These are phyloP conservation scores for Oenanthe melanoleuca DNA, from an alignment of 2,113 vertebrate species.

Conservation along the genomic window DNA sequence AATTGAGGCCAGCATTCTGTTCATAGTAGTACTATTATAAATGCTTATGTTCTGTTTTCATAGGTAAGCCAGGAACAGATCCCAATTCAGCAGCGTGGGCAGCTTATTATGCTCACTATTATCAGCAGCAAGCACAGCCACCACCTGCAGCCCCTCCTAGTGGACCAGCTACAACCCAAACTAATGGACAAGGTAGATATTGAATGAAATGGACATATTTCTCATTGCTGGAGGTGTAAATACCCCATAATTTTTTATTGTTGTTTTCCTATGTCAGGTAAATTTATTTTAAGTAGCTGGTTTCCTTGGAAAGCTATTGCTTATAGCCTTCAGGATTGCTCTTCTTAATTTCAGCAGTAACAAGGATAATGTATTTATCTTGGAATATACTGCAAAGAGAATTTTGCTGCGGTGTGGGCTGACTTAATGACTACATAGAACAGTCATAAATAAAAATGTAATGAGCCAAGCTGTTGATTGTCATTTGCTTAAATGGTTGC, in stretches of 20 bases:
- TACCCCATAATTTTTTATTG: neutral
- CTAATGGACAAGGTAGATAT: slow-evolving; percentile 93
- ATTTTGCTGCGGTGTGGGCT: neutral
- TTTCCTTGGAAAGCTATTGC: neutral
- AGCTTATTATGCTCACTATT: slow-evolving; percentile 97
- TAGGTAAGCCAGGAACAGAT: slow-evolving; percentile 95
- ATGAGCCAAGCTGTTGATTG: neutral
- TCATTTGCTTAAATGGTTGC: neutral
- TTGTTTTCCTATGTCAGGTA: neutral
- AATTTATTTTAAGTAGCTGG: neutral
- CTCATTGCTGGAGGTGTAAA: neutral
- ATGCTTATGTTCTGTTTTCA: neutral
- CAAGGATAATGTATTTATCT: neutral
- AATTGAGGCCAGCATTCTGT: neutral
- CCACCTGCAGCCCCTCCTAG: slow-evolving; percentile 90
- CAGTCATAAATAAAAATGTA: neutral
- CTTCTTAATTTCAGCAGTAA: neutral
- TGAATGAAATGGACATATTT: neutral
- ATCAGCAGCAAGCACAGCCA: slow-evolving; percentile 93
- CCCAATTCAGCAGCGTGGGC: slow-evolving; percentile 99
- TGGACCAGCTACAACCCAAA: slow-evolving; percentile 88
- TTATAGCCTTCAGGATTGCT: neutral
- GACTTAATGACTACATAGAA: neutral
- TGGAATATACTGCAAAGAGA: neutral
- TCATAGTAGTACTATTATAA: neutral